Base-by-base conservation (phyloP, 1,140 invertebrate genomes). In the Artemia franciscana region DNA sequence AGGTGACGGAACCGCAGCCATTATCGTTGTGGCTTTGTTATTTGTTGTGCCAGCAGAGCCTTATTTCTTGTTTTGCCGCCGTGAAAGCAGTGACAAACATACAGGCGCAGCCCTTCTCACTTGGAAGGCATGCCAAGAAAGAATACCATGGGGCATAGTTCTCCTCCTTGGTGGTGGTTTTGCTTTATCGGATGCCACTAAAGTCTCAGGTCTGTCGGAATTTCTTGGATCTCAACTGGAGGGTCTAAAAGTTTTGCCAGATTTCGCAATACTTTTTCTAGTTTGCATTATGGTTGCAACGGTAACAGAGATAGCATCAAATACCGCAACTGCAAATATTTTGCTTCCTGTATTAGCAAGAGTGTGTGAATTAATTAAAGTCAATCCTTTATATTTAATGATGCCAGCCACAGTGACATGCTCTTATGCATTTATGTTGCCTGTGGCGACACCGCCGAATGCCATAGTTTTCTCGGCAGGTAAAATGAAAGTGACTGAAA, bases 371-470 rank as follows among this genome's bases (percentile, higher is more conserved):
- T 74, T 75, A 0, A 76, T 85, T 66, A 68, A 78, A 65, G 76
- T 84, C 28, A 85, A 94, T 77, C 91, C 91, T 0, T 70, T 93
- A 60, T 89, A 85, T 71, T 76, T 92, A 68, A 89, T 92, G 79
- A 73, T 94, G 63, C 90, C 91, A 0, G 82, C 86, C 0, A 80
- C 87, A 0, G 71, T 85, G 57, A 81, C 79, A 5, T 87, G 84
- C 70, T 90, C 86, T 5, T 91, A 77, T 67, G 78, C 79, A 21
- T 82, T 81, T 69, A 82, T 85, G 75, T 71, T 86, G 69, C 90
- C 90, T 2, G 87, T 91, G 0, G 81, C 82, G 18, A 85, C 84
- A 2, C 89, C 91, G 3, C 91, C 91, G n/a, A 96, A 96, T 74
- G 91, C 92, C 0, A 88, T 97, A 60, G 89, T 89, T 0, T 87